Conservation (phyloP, 2,113 vertebrate species). For the Centrocercus urophasianus region DNA sequence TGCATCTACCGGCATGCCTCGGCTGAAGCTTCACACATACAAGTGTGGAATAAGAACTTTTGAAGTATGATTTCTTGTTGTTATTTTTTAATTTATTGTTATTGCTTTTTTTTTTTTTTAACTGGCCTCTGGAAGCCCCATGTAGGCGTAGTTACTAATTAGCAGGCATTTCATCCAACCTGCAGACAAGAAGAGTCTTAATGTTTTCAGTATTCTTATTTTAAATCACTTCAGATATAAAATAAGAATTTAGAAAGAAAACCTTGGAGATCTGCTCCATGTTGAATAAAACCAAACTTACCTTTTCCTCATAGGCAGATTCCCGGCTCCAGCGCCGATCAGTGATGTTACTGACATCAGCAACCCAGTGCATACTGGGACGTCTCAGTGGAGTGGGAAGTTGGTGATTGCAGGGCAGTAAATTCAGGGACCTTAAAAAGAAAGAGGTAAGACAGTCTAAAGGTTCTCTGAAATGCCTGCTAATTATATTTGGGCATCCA, state of each 20-base stretch:
- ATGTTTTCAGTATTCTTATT: conserved; percentile 83
- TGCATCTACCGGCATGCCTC: neutral
- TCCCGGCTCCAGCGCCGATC: conserved; percentile 82
- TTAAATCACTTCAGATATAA: conserved; percentile 79
- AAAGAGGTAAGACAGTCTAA: conserved; percentile 88
- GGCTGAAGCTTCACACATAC: neutral
- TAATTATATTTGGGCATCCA: conserved; percentile 79
- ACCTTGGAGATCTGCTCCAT: conserved; percentile 84
- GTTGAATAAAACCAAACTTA: conserved; percentile 84
- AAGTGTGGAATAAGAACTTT: neutral
- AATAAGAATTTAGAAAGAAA: conserved; percentile 81
- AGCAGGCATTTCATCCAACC: conserved; percentile 84
- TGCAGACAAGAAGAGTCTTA: conserved; percentile 74
- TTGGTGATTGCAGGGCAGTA: conserved; percentile 86
- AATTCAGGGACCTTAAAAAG: conserved; percentile 84
- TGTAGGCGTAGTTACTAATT: conserved; percentile 70
- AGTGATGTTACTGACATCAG: conserved; percentile 83
- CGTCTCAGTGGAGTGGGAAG: conserved; percentile 84
- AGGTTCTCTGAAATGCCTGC: conserved; percentile 87
- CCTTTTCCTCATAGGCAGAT: conserved; percentile 88
- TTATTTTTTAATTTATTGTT: neutral
- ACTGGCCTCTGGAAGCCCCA: conserved; percentile 74
- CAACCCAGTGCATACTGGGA: conserved; percentile 83
- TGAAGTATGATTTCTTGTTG: neutral
- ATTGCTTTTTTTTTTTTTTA: neutral